phyloP scores from a whole-genome alignment of 1,140 invertebrate genomes.

The Saxidomus purpurata region DNA sequence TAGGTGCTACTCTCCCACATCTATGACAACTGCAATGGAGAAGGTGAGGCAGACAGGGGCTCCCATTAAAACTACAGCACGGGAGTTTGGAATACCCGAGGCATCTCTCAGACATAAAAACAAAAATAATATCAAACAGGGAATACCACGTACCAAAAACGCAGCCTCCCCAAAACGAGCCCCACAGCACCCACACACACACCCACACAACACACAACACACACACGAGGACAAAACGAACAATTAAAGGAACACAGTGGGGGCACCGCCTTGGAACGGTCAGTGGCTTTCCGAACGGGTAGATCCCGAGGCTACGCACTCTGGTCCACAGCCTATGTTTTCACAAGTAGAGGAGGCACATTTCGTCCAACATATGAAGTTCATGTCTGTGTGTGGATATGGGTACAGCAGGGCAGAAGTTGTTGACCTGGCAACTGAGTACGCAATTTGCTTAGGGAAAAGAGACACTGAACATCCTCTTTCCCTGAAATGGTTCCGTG shows the following conservation, averaged over 20 bases:
- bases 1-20: conserved; percentile 21
- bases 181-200: too few species aligned
- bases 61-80: conserved; percentile 4
- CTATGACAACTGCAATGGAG: neutral
- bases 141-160: too few species aligned
- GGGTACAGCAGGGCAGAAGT: conserved; percentile 40
- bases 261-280: too few species aligned
- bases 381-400: conserved; percentile 6
- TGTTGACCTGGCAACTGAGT: conserved; percentile 21
- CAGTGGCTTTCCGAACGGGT: conserved; percentile 37
- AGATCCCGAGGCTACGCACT: conserved; percentile 13
- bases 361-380: conserved; percentile 33
- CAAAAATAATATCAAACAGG: too few species aligned
- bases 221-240: too few species aligned
- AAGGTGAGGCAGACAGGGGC: conserved; percentile 8
- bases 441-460: neutral
- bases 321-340: conserved; percentile 46
- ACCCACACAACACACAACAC: too few species aligned
- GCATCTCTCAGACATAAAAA: conserved; percentile 29
- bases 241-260: too few species aligned
- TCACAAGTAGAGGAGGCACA: conserved; percentile 14
- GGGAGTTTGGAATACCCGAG: conserved; percentile 40
- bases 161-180: too few species aligned
- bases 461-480: conserved; percentile 15
- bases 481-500: conserved; percentile 35